Evolutionary conservation across 1,140 invertebrate species (phyloP).

Genomic region (Psilanteris sp.): DNA sequence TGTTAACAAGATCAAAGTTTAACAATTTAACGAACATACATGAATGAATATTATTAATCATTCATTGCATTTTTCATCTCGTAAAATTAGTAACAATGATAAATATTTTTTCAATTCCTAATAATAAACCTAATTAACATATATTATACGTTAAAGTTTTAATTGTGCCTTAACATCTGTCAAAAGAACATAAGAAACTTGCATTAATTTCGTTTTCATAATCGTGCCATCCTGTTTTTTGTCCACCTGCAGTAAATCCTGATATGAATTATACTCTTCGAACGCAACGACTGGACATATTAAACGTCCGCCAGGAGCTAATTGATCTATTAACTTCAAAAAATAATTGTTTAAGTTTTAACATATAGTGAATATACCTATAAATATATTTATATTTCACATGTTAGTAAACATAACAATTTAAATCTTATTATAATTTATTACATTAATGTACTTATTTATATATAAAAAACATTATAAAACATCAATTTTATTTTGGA

Average conservation of each 20-base stretch:
- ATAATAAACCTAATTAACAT: slow-evolving; percentile 28
- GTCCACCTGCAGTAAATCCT: slow-evolving; percentile 75
- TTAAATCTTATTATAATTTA: too few relatives aligned
- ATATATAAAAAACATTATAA: too few relatives aligned
- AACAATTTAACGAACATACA: slow-evolving; percentile 6
- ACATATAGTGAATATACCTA: too few relatives aligned
- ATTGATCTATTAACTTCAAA: slow-evolving; percentile 80
- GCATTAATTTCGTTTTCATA: slow-evolving; percentile 72
- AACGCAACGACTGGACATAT: slow-evolving; percentile 83
- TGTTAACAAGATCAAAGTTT: slow-evolving; percentile 1
- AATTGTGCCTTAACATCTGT: slow-evolving; percentile 74
- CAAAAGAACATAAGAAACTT: slow-evolving; percentile 76
- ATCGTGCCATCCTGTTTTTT: slow-evolving; percentile 70
- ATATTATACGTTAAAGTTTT: slow-evolving; percentile 44
- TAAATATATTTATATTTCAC: too few relatives aligned
- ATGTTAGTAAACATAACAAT: too few relatives aligned
- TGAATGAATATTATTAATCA: neutral
- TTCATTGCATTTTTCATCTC: neutral
- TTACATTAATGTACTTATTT: too few relatives aligned
- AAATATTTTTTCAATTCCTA: slow-evolving; percentile 43
- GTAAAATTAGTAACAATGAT: slow-evolving; percentile 8
- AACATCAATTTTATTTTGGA: too few relatives aligned
- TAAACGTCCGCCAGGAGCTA: slow-evolving; percentile 84
- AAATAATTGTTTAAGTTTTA: too few relatives aligned
- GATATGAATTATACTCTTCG: slow-evolving; percentile 70